Base-by-base conservation (phyloP, 2,113 vertebrate species). In the Bostrychus sinensis region DNA sequence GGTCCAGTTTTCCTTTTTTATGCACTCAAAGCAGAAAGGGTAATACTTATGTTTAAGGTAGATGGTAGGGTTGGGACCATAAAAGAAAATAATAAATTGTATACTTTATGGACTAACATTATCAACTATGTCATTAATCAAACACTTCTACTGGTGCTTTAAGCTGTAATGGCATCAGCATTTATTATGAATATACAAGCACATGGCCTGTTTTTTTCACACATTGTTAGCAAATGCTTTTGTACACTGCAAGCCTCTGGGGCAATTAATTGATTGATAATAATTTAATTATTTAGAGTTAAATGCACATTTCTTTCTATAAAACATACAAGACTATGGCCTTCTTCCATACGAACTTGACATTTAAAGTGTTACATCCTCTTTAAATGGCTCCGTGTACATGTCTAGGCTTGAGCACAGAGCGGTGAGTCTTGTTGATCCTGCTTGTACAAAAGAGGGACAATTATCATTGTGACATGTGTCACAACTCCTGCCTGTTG, bases 351-450 rank as follows among this genome's bases (percentile, higher is more conserved):
- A 51, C 4, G 54, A 61, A 28, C 14, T n/a, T 62, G 17, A 53
- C 11, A 59, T 41, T 70, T 43, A 13, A 70, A 72, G 28, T 61
- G 25, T 60, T 41, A 20, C 8, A 68, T 72, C 46, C 22, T 56
- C 22, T 13, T 46, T 53, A 69, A 42, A n/a, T 43, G 19, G 19
- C 14, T 68, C 34, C 60, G 50, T 58, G 37, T 65, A 54, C 76
- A 77, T 63, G 77, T 10, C 45, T 53, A 34, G 56, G 51, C 75
- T 66, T 75, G 80, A 56, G 25, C 57, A 45, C 34, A 14, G 53
- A 66, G 61, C 64, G 56, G 59, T 68, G 58, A 70, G 20, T 81
- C 70, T 51, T 64, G 66, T 50, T 10, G 69, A 69, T 68, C 65
- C 62, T 75, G 57, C 65, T 69, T 62, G 39, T 53, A 66, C 56